These are phyloP conservation scores for Aphidius ervi DNA, from an alignment of 1,140 invertebrate genomes.

Conservation along the genomic window DNA sequence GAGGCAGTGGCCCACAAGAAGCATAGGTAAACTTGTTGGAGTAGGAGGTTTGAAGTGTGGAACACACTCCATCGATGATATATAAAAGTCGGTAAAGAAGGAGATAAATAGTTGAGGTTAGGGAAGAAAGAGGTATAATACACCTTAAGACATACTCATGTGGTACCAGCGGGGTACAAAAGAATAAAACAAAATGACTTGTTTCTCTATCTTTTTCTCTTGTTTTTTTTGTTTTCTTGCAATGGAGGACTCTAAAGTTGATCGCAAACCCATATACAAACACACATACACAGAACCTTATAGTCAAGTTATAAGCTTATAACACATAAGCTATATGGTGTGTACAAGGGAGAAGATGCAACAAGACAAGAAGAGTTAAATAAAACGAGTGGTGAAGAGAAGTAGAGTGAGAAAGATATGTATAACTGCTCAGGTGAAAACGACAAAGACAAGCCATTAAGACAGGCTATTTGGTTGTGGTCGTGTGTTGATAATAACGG, in stretches of 20 bases:
- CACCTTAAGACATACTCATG: not conserved
- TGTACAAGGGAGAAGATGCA: constrained; percentile 6
- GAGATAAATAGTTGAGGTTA: not conserved
- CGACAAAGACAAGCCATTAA: constrained; percentile 17
- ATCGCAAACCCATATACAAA: constrained; percentile 2
- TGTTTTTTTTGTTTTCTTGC: too few species aligned
- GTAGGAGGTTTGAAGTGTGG: constrained; percentile 7
- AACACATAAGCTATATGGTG: too few species aligned
- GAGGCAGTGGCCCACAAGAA: constrained; percentile 24
- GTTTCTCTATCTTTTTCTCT: too few species aligned
- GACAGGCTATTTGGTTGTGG: not conserved
- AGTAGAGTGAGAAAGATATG: constrained; percentile 8
- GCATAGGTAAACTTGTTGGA: constrained; percentile 1
- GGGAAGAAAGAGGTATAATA: not conserved
- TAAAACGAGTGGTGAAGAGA: constrained; percentile 13
- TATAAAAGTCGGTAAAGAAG: not conserved
- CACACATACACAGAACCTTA: not conserved
- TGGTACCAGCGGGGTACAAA: not conserved
- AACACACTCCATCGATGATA: not conserved
- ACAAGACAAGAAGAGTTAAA: constrained; percentile 27
- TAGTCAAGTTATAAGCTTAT: too few species aligned
- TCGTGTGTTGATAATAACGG: not conserved
- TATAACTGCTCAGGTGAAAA: constrained; percentile 22
- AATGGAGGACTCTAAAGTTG: not conserved
- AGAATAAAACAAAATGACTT: not conserved